Conservation (phyloP, 2,888 invertebrate genomes). For the Eulithis testata region DNA sequence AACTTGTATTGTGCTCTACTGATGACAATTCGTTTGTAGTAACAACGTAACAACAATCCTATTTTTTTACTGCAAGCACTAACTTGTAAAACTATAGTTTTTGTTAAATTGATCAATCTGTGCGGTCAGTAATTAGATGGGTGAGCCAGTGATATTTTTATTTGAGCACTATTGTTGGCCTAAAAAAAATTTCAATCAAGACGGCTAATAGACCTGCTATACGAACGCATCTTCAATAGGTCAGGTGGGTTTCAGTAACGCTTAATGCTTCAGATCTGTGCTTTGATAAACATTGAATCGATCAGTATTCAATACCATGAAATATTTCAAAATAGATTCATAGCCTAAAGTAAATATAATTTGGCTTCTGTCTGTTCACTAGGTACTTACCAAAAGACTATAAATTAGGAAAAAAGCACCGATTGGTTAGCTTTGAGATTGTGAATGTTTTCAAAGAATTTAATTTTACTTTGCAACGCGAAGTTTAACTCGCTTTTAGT, state of each 20-base stretch:
- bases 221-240: too few relatives aligned
- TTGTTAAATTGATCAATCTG: too few relatives aligned
- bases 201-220: too few relatives aligned
- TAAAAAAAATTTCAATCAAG: too few relatives aligned
- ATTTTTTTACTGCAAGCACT: too few relatives aligned
- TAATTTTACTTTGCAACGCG: constrained; percentile 21
- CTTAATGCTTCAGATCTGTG: not conserved
- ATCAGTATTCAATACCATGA: constrained; percentile 2
- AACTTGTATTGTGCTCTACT: not conserved
- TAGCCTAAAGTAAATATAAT: constrained; percentile 11
- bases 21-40: too few relatives aligned
- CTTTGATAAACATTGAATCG: constrained; percentile 18
- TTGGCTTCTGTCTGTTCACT: constrained; percentile 14
- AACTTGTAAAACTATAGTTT: too few relatives aligned
- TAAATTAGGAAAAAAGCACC: constrained; percentile 9
- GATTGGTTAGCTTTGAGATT: too few relatives aligned
- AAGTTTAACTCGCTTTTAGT: constrained; percentile 11
- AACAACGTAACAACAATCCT: too few relatives aligned
- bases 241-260: not conserved
- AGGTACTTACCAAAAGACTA: constrained; percentile 13
- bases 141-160: too few relatives aligned
- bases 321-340: constrained; percentile 24
- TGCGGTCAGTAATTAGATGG: too few relatives aligned
- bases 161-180: too few relatives aligned
- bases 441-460: constrained; percentile 6